These are phyloP conservation scores for Spisula subtruncata DNA, from an alignment of 2,888 invertebrate genomes.

Conservation along the genomic window DNA sequence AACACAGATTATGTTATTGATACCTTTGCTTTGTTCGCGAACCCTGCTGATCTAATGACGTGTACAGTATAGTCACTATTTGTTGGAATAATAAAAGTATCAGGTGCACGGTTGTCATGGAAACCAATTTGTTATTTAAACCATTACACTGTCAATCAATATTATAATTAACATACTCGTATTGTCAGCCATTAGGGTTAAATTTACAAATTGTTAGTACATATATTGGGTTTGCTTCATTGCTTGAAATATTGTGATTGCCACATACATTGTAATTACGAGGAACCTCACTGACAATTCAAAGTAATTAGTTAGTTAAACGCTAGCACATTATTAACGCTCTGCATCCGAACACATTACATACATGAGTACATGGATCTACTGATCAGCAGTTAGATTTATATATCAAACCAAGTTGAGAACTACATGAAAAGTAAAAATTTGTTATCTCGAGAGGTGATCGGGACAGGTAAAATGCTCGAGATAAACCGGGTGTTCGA, in stretches of 20 bases:
- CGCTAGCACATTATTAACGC: no score
- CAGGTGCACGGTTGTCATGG: slow-evolving; percentile 31
- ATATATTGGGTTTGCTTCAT: neutral
- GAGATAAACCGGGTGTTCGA: no score
- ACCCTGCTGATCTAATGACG: slow-evolving; percentile 12
- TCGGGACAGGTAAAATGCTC: no score
- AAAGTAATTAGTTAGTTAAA: no score
- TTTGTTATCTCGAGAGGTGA: no score
- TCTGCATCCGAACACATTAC: no score
- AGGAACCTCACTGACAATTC: no score
- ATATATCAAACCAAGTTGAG: no score
- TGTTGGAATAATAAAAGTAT: slow-evolving; percentile 33
- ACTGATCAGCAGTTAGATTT: no score
- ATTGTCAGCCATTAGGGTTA: neutral
- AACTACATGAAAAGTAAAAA: no score
- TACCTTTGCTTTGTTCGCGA: neutral
- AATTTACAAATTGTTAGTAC: neutral
- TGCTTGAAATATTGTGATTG: neutral
- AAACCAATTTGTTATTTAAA: slow-evolving; percentile 7
- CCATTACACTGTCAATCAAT: neutral
- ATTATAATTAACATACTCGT: neutral
- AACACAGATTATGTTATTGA: neutral
- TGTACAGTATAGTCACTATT: neutral
- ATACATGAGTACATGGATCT: no score
- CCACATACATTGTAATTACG: neutral